Base-by-base conservation (phyloP, 1,140 invertebrate genomes). In the Drosophila rhopaloa region DNA sequence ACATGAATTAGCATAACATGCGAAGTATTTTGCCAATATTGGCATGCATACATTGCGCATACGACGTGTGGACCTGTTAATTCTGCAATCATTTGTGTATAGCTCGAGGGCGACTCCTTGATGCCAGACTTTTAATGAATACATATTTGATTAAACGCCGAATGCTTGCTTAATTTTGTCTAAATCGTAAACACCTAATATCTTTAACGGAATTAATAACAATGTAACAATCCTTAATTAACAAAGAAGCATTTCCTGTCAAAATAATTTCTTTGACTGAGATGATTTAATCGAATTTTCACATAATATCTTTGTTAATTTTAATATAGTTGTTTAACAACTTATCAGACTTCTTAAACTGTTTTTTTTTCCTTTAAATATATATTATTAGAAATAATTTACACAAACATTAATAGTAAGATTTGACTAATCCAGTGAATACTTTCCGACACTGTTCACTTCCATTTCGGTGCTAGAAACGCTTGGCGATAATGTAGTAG, bases 31-130 rank as follows among this genome's bases (percentile, higher is more conserved):
- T 37, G 37, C 41, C 27, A 46, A 77, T 72, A 71, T 75, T 71
- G 50, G 14, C 32, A 38, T 38, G 73, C 44, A 68, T 47, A 72
- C 48, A 76, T 80, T 83, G 29, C 37, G 41, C 50, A 80, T 73
- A 63, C 58, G 66, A 38, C 37, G 27, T 47, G 67, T 51, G 16
- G 51, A 29, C 48, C 72, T 37, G n/a, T 58, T 76, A 19, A 58
- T 27, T 58, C 1, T 4, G 43, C 35, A 35, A 53, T 43, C 35
- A 10, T 14, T 41, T 61, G 27, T 41, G 9, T 35, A 8, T 37
- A 27, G 14, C 7, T 5, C 3, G 6, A 35, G 40, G 6, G 10
- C 16, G 2, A n/a, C 5, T 6, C 29, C 16, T 32, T 2, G 5
- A 37, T 6, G 16, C 16, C 16, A 16, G 7, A 1, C 16, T 29